These are phyloP conservation scores for Marmota flaviventris DNA, from an alignment of 2,113 vertebrate genomes.

Conservation along the genomic window DNA sequence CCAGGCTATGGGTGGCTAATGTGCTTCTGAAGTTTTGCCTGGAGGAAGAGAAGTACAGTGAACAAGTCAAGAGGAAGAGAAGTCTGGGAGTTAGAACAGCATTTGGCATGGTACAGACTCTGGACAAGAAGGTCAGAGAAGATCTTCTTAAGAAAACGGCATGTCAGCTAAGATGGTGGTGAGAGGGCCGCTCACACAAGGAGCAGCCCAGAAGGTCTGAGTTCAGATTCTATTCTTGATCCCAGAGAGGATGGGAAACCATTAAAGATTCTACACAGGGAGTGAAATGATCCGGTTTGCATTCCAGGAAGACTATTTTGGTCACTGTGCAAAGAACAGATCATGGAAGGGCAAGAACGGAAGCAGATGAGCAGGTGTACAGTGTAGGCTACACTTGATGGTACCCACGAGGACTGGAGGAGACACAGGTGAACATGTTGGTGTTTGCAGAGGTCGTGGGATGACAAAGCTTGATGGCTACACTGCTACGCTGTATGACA, in stretches of 20 bases:
- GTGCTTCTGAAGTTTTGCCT: neutral
- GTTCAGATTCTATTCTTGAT: neutral
- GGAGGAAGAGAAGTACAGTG: neutral
- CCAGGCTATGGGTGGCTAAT: neutral
- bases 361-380: neutral
- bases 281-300: neutral
- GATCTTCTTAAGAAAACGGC: slow-evolving; percentile 24
- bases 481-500: neutral
- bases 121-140: neutral
- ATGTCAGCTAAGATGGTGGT: neutral
- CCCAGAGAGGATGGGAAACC: neutral
- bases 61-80: neutral
- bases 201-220: neutral
- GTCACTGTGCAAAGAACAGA: neutral
- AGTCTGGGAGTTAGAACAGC: neutral
- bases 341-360: neutral
- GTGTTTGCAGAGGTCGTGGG: neutral
- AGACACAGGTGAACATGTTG: neutral
- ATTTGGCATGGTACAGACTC: neutral
- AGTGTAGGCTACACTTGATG: neutral
- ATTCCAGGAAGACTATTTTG: neutral
- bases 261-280: neutral
- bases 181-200: neutral
- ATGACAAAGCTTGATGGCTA: neutral
- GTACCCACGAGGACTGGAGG: neutral